Base-by-base conservation (phyloP, 1,140 invertebrate genomes). In the Drosophila pruinosa region DNA sequence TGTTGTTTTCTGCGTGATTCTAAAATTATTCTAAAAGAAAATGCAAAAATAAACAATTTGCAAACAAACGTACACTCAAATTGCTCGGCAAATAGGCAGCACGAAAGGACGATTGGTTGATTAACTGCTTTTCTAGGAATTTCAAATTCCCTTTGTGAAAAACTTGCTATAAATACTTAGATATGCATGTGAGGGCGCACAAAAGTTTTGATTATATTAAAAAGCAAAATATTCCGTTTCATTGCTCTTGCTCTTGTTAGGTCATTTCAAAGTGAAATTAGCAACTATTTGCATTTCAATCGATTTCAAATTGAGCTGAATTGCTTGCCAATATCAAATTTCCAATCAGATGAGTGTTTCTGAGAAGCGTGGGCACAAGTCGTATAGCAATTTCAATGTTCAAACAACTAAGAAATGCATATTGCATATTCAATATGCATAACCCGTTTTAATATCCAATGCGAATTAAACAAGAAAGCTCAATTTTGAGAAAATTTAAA, bases 41-140 rank as follows among this genome's bases (percentile, higher is more conserved):
- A 8, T 15, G 12, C 12, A 28, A 26, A 50, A 31, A 31, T 14
- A 39, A 15, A 48, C 28, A 70, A 57, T 26, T n/a, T 57, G 24
- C 62, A 48, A 56, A 64, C 54, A 62, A 34, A 65, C 54, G 45
- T 61, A 38, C 31, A 50, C 28, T 34, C 36, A 67, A 85, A 86
- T 77, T 74, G 76, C 73, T 85, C 34, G 22, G 52, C 81, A 85
- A 86, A 86, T 65, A 80, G 65, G 43, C 72, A 57, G 71, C 63
- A 83, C 61, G 34, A 65, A 74, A 10, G 12, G 2, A 22, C n/a
- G n/a, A n/a, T n/a, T n/a, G n/a, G n/a, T n/a, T 56, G 7, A 41
- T 19, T 19, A 15, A 19, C n/a, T 45, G 43, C 15, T 45, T 45
- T 21, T 34, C 41, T 22, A 47, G 58, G 47, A 57, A 72, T 79